Base-by-base conservation (phyloP, 2,888 invertebrate genomes). In the Dioctria rufipes region DNA sequence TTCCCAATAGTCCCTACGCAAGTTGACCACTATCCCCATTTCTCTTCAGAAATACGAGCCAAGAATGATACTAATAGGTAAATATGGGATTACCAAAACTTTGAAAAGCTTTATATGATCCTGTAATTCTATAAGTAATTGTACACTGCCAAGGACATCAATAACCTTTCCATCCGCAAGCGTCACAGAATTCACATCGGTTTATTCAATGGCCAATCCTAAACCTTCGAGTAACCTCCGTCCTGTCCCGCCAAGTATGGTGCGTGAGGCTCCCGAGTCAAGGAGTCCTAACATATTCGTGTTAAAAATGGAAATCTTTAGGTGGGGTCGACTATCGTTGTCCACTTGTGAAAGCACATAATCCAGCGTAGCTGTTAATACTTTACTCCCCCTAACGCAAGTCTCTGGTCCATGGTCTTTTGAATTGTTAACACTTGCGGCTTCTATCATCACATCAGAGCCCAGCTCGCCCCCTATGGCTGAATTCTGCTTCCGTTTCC, bases 201-300 rank as follows among this genome's bases (percentile, higher is more conserved):
- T 6, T 8, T 49, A 1, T 8, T 46, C 46, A 11, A 75, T 1
- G 4, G 11, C 39, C 39, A 77, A 46, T 61, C 58, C 77, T n/a
- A 77, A 61, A 3, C 61, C 51, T 40, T 73, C 11, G 37, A 73
- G 13, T 3, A 51, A 25, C 73, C 39, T n/a, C 58, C 40, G 77
- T 25, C 54, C 13, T 9, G 60, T 65, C 73, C 54, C 67, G 8
- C 79, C 79, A 37, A 79, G 25, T 37, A 73, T 73, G 8, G 49
- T 78, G 5, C 65, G 63, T 3, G 67, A 39, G 4, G 80, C 80
- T 5, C 80, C 80, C 5, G 73, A 73, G 9, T 80, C 75, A 25
- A 80, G 9, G 9, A 80, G 25, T 9, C 80, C 75, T 25, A 25
- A 25, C 25, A 25, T 25, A 25, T 25, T 25, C 25, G 25, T 2